phyloP scores from a whole-genome alignment of 1,140 invertebrate species.

The Orchesella cincta region DNA sequence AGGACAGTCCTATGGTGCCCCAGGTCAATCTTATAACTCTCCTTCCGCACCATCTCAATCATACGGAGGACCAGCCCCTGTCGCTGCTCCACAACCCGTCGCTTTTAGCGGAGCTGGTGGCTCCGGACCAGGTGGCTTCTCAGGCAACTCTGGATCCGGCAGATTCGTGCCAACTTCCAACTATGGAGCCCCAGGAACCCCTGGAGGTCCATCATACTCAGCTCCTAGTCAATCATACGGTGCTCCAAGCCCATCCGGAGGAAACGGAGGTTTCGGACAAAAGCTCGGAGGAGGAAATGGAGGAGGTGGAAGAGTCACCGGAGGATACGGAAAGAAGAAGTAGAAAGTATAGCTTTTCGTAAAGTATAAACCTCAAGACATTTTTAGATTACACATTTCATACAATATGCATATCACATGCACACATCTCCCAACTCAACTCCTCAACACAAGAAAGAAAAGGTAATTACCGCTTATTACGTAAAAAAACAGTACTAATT shows the following conservation, averaged over 20 bases:
- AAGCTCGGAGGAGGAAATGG: not conserved
- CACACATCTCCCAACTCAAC: not conserved
- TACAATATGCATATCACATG: not conserved
- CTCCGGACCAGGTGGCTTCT: conserved; percentile 1
- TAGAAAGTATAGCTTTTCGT: not conserved
- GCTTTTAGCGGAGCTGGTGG: conserved; percentile 37
- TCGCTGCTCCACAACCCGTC: not conserved
- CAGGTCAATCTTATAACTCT: not conserved
- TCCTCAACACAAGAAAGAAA: not conserved
- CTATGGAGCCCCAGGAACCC: not conserved
- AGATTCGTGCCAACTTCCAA: conserved; percentile 37
- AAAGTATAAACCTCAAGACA: not conserved
- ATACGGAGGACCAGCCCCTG: conserved; percentile 1
- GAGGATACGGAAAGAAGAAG: conserved; percentile 40
- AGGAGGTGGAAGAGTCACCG: conserved; percentile 23
- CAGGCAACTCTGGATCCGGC: not conserved
- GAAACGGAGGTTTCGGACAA: conserved; percentile 49
- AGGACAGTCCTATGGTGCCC: conserved; percentile 15
- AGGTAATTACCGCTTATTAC: conserved; percentile 12
- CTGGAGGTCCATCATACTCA: not conserved
- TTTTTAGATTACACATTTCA: not conserved
- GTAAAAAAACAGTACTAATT: conserved; percentile 19
- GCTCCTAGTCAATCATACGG: conserved; percentile 32
- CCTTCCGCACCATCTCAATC: not conserved
- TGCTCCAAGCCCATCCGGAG: conserved; percentile 52